These are phyloP conservation scores for Rhinogobio ventralis DNA, from an alignment of 2,797 vertebrate species.

Conservation along the genomic window DNA sequence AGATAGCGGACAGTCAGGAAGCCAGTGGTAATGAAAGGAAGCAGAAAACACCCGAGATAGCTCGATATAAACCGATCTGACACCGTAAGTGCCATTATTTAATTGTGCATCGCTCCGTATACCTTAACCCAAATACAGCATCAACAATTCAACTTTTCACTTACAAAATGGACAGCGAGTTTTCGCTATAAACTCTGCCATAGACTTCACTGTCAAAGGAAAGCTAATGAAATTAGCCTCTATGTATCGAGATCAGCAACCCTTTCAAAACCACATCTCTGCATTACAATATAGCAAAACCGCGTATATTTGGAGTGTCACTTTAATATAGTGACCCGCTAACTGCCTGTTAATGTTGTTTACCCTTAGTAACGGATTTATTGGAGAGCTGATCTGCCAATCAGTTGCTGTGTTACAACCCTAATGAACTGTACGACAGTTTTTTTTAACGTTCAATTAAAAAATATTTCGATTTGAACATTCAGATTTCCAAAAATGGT, in stretches of 20 bases:
- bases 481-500: background rate
- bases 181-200: background rate
- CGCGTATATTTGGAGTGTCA: background rate
- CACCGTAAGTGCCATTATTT: conserved; percentile 41
- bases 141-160: conserved; percentile 6
- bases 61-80: background rate
- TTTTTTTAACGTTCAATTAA: no score
- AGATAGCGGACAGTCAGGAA: conserved; percentile 46
- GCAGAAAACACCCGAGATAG: conserved; percentile 39
- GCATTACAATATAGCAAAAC: background rate
- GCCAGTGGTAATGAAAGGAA: conserved; percentile 54
- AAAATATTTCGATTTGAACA: background rate
- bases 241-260: background rate
- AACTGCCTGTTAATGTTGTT: background rate
- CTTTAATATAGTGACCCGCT: background rate
- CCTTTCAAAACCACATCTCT: background rate
- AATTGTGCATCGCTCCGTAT: background rate
- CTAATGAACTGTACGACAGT: background rate
- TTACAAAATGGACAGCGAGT: background rate
- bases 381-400: conserved; percentile 11
- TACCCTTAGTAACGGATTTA: conserved; percentile 27
- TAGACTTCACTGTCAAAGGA: background rate
- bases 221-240: conserved; percentile 35
- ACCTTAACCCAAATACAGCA: background rate
- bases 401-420: background rate